Percentiles rank a stretch among this genome's conserved stretches.
Conservation (phyloP, 1,140 invertebrate genomes). For the Bicyclus anynana region DNA sequence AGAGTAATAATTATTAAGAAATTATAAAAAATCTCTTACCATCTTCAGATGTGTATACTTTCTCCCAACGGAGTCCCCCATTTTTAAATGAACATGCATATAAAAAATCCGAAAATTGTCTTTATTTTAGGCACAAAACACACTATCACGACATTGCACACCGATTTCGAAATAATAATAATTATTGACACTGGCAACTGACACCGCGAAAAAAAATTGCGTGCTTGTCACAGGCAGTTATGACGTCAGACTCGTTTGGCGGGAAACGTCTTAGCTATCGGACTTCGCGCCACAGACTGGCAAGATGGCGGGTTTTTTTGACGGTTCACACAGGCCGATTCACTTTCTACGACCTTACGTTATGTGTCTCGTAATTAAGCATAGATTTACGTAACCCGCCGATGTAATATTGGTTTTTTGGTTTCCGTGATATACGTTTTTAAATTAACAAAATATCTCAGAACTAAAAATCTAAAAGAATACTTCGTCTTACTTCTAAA, state of each 20-base stretch:
- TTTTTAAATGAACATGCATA: slow-evolving; percentile 39
- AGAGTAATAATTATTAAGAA: neutral
- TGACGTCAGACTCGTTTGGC: slow-evolving; percentile 52
- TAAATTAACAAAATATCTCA: no score
- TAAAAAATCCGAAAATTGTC: slow-evolving; percentile 39
- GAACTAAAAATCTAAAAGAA: no score
- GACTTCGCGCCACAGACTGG: slow-evolving; percentile 65
- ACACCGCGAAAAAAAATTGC: neutral
- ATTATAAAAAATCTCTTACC: slow-evolving; percentile 31
- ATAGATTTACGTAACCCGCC: slow-evolving; percentile 67
- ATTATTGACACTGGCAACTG: slow-evolving; percentile 24
- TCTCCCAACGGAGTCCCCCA: slow-evolving; percentile 43
- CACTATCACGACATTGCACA: slow-evolving; percentile 48
- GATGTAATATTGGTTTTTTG: slow-evolving; percentile 58
- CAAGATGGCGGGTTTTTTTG: slow-evolving; percentile 72
- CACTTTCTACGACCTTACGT: slow-evolving; percentile 76
- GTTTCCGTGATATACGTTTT: slow-evolving; percentile 49
- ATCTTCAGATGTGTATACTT: slow-evolving; percentile 38
- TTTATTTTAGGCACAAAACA: slow-evolving; percentile 43
- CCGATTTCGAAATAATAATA: slow-evolving; percentile 36
- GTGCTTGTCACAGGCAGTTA: slow-evolving; percentile 9
- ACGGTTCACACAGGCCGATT: slow-evolving; percentile 74
- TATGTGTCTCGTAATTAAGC: slow-evolving; percentile 72
- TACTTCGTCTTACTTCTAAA: no score
- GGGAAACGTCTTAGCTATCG: slow-evolving; percentile 62